These are phyloP conservation scores for Sebastes elongatus DNA, from an alignment of 2,797 vertebrate species.

Conservation along the genomic window DNA sequence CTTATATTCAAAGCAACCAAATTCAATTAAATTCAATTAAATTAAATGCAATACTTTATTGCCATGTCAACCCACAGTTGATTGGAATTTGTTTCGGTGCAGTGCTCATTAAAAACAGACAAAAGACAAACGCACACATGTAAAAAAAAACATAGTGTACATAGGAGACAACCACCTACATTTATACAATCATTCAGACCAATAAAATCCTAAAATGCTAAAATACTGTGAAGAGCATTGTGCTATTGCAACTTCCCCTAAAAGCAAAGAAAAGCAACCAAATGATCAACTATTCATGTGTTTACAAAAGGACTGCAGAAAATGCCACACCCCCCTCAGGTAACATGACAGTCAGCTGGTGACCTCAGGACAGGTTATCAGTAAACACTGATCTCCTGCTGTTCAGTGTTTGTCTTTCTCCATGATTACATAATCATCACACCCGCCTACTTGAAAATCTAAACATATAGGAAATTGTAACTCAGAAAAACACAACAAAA, in stretches of 20 bases:
- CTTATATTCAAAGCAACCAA: neutral
- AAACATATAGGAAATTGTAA: neutral
- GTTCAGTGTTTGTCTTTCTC: neutral
- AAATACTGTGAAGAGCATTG: too few species aligned
- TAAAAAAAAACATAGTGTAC: too few species aligned
- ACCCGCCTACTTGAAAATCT: neutral
- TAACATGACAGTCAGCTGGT: conserved; percentile 73
- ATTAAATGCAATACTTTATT: too few species aligned
- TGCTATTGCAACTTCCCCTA: too few species aligned
- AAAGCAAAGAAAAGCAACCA: neutral
- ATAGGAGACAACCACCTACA: too few species aligned
- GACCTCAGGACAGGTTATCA: conserved; percentile 62
- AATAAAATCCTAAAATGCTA: too few species aligned
- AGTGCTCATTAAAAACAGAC: too few species aligned
- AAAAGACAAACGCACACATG: too few species aligned
- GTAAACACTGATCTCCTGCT: conserved; percentile 40
- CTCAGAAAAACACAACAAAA: neutral
- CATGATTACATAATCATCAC: conserved; percentile 24
- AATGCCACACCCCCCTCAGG: conserved; percentile 58
- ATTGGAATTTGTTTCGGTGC: too few species aligned
- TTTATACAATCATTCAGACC: too few species aligned
- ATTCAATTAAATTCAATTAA: too few species aligned
- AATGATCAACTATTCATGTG: neutral
- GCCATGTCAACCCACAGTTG: too few species aligned
- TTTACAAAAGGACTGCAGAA: neutral